Percentiles rank a stretch among this genome's conserved stretches.
phyloP scores from a whole-genome alignment of 1,140 invertebrate species.

The Drosophila mayri region DNA sequence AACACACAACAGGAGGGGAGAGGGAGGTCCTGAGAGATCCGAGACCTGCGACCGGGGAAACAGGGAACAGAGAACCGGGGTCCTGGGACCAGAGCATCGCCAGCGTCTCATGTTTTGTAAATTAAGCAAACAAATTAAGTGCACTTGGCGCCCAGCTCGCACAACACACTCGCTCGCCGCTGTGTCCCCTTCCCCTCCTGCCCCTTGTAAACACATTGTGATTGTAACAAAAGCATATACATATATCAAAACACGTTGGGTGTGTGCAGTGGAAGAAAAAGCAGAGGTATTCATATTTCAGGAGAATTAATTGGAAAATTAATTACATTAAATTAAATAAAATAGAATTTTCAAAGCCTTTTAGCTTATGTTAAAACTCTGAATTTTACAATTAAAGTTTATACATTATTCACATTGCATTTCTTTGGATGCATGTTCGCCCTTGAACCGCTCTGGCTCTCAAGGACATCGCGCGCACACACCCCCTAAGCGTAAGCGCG shows the following conservation, averaged over 20 bases:
- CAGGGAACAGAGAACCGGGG: conserved; percentile 8
- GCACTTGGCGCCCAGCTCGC: conserved; percentile 71
- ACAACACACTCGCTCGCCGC: conserved; percentile 46
- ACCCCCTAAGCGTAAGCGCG: conserved; percentile 12
- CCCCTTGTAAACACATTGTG: conserved; percentile 78
- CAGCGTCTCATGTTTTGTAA: conserved; percentile 78
- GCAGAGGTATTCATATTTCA: not conserved
- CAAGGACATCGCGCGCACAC: conserved; percentile 57
- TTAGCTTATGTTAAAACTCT: not conserved
- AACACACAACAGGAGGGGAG: conserved; percentile 32
- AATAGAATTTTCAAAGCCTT: not conserved
- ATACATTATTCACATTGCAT: not conserved
- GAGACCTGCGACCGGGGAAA: not conserved
- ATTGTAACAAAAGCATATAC: conserved; percentile 78
- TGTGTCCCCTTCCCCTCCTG: conserved; percentile 14
- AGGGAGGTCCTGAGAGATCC: not conserved
- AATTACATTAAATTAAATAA: not conserved
- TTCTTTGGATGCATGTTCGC: conserved; percentile 31
- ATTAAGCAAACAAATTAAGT: conserved; percentile 84
- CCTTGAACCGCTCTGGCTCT: conserved; percentile 54
- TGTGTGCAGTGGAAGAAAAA: conserved; percentile 10
- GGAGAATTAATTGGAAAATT: not conserved
- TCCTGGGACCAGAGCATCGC: conserved; percentile 19
- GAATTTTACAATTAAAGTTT: not conserved
- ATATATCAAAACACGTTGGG: conserved; percentile 67